Conservation (phyloP, 2,113 vertebrate genomes). For the Parotia lawesii region DNA sequence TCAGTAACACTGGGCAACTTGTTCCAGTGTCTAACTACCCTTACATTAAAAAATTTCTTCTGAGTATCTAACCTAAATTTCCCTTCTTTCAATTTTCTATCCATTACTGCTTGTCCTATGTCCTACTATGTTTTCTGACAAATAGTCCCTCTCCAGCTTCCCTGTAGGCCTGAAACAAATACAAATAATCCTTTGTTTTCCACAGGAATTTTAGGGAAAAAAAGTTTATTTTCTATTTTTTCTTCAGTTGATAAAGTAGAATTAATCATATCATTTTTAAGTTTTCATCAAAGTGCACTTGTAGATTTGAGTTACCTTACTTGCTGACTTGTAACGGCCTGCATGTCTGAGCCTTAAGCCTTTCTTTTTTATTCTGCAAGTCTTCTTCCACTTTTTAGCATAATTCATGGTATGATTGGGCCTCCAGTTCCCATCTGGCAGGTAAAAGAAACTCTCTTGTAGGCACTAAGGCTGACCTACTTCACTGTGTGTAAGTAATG, state of each 20-base stretch:
- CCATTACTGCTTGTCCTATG: background rate
- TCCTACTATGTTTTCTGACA: background rate
- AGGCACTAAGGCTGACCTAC: background rate
- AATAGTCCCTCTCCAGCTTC: background rate
- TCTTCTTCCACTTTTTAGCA: background rate
- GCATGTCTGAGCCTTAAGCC: background rate
- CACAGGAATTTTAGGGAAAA: background rate
- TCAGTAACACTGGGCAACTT: background rate
- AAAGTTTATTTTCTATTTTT: background rate
- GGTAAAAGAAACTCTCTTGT: background rate
- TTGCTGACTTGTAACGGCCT: background rate
- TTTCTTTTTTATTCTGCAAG: background rate
- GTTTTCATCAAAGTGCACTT: slow-evolving; percentile 16
- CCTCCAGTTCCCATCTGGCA: background rate
- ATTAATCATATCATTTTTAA: slow-evolving; percentile 21
- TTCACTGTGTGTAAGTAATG: background rate
- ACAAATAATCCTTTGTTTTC: background rate
- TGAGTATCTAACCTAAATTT: background rate
- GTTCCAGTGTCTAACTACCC: background rate
- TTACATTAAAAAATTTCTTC: background rate
- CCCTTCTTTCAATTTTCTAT: background rate
- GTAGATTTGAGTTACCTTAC: background rate
- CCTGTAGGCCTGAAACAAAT: background rate
- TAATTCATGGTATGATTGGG: background rate
- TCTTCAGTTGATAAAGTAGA: background rate